Conservation (phyloP, 2,113 vertebrate species). For the Ciconia maguari region DNA sequence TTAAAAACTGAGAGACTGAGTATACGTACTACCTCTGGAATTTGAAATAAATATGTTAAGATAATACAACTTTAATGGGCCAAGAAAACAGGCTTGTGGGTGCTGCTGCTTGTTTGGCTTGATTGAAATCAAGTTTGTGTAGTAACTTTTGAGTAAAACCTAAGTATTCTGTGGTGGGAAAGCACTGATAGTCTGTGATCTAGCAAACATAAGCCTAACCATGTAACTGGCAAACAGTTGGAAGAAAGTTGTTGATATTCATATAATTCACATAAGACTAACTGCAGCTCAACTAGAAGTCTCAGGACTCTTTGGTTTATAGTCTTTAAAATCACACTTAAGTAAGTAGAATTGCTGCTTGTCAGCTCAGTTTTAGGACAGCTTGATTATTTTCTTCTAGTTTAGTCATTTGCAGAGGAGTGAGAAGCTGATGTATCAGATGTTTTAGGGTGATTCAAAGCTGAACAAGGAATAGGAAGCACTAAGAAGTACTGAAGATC, state of each 20-base stretch:
- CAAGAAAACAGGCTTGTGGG: neutral
- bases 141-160: neutral
- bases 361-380: neutral
- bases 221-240: neutral
- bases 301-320: neutral
- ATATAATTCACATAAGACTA: rapidly evolving
- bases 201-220: too few species aligned
- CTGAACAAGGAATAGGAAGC: neutral
- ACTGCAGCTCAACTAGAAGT: rapidly evolving
- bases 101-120: neutral
- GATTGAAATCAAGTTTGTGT: neutral
- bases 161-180: too few species aligned
- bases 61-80: neutral
- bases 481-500: neutral
- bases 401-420: neutral
- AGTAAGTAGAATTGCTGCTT: neutral
- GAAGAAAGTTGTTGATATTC: neutral
- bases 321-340: neutral
- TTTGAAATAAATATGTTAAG: neutral
- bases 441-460: rapidly evolving
- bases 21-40: rapidly evolving
- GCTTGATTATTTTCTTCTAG: neutral
- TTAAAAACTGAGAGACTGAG: neutral
- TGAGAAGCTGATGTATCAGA: neutral
- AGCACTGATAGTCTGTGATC: neutral